phyloP scores from a whole-genome alignment of 1,140 invertebrate species.

The Stegodyphus dumicola region DNA sequence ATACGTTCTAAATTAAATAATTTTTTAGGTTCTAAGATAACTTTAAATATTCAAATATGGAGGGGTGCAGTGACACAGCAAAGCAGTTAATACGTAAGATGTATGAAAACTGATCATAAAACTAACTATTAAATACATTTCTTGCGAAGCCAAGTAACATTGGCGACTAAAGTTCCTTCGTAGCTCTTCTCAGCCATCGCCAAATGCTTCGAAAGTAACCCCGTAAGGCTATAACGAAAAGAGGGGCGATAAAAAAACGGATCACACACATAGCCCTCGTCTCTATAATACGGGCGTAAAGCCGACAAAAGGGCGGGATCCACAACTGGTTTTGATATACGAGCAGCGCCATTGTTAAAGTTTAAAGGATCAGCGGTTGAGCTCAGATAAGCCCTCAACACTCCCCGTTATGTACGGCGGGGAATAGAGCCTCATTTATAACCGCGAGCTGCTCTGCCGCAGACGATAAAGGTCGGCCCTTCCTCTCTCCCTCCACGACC shows the following conservation, averaged over 20 bases:
- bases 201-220: background rate
- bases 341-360: constrained; percentile 60
- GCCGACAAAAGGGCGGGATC: constrained; percentile 40
- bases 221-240: background rate
- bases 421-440: constrained; percentile 60
- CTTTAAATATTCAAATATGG: too few relatives aligned
- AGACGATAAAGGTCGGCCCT: constrained; percentile 49
- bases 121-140: too few relatives aligned
- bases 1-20: too few relatives aligned
- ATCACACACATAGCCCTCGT: background rate
- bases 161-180: background rate
- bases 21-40: too few relatives aligned
- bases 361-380: constrained; percentile 60
- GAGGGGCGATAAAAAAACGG: constrained; percentile 9
- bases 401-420: constrained; percentile 54
- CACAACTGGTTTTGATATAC: constrained; percentile 55
- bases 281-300: constrained; percentile 6
- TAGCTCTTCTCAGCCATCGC: background rate
- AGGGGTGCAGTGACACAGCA: too few relatives aligned
- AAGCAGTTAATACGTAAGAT: too few relatives aligned
- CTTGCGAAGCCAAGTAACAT: background rate
- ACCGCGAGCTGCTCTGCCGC: constrained; percentile 41
- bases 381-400: constrained; percentile 57
- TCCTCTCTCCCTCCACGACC: background rate
- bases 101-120: too few relatives aligned